Percentiles rank a stretch among this genome's conserved stretches.
Evolutionary conservation across 2,888 invertebrate species (phyloP).

Genomic region (Drosophila gaucha): DNA sequence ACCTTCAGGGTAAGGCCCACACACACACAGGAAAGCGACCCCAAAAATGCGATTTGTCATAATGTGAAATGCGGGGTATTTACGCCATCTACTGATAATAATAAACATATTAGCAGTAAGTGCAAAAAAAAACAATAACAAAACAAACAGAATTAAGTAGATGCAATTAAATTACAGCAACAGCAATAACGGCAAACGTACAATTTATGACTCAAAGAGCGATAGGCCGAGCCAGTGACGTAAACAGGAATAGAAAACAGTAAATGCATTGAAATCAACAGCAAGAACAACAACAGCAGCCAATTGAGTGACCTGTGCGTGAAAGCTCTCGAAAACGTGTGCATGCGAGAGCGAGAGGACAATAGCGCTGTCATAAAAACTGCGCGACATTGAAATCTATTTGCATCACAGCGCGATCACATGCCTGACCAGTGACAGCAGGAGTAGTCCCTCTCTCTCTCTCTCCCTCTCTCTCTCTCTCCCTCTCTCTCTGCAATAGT

Average conservation of each 20-base stretch:
- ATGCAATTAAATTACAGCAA: conserved; percentile 55
- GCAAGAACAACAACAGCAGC: conserved; percentile 15
- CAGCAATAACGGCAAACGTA: conserved; percentile 14
- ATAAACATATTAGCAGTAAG: conserved; percentile 34
- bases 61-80: conserved; percentile 41
- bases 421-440: conserved; percentile 36
- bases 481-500: too few relatives aligned
- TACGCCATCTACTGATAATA: conserved; percentile 53
- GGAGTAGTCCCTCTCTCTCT: neutral
- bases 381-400: conserved; percentile 57
- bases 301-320: conserved; percentile 34
- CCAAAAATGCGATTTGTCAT: conserved; percentile 33
- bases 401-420: conserved; percentile 59
- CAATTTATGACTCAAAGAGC: conserved; percentile 8
- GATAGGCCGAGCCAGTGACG: conserved; percentile 23
- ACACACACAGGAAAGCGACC: conserved; percentile 5
- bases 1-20: conserved; percentile 42
- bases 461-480: neutral
- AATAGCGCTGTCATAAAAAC: conserved; percentile 40
- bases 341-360: conserved; percentile 1
- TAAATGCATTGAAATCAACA: conserved; percentile 29
- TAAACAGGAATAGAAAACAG: conserved; percentile 59
- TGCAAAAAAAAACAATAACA: conserved; percentile 16
- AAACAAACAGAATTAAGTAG: conserved; percentile 28
- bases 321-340: conserved; percentile 42